Base-by-base conservation (phyloP, 2,797 vertebrate genomes). In the Spinibarbus caldwelli region DNA sequence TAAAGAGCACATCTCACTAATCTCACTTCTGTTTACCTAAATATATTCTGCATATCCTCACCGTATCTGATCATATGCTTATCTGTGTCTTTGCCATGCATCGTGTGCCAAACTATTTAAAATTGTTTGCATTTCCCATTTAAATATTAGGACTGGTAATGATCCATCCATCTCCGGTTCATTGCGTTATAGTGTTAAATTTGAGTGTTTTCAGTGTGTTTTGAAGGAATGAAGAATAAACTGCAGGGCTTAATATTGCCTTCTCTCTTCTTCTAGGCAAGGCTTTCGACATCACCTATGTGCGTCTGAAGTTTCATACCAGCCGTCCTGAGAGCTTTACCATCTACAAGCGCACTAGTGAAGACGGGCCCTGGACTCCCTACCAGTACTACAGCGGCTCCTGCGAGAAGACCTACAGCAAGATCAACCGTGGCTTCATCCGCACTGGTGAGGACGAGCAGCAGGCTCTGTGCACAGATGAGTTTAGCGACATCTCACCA, bases 321-420 rank as follows among this genome's bases (percentile, higher is more conserved):
- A 99, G 98, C 90, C 96, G 98, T 2, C 98, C 98, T 0, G 98
- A 99, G 94, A 99, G 98, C 90, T 99, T 99, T 67, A 96, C 94
- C 45, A 97, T 99, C 91, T 99, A 98, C 94, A 99, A 99, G 91
- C 96, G 98, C 23, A 96, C 93, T 0, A 87, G 89, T 1, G 97
- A 97, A 77, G 95, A 91, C 0, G 97, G 96, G 1, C 95, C 96
- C 0, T 99, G 98, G 98, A 85, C 94, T 3, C 98, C 98, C 0
- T 99, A 99, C 94, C 97, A 99, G 94, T 99, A 97, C 93, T 99
- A 99, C 95, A 99, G 98, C 0, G 97, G 98, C 31, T 99, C 98
- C 82, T 99, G 98, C 0, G 96, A 97, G 94, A 98, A 97, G 89
- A 99, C 98, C 0, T 99, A 98, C 89, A 91, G 78, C 66, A 98